Percentiles rank a stretch among this genome's conserved stretches.
Conservation (phyloP, 1,140 invertebrate species). For the Drosophila mauritiana region DNA sequence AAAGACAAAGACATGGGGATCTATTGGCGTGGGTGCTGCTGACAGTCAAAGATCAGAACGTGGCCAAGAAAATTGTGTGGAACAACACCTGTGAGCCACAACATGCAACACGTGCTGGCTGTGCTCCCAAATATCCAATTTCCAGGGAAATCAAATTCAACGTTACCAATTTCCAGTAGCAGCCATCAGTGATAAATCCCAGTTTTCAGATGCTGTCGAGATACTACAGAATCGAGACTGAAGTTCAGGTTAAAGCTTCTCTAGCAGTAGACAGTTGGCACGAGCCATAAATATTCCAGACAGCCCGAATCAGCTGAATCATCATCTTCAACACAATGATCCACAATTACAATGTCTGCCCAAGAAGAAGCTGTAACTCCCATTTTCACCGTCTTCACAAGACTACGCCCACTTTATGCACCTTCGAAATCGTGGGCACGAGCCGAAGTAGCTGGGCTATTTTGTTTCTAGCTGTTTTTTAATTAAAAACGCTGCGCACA, state of each 20-base stretch:
- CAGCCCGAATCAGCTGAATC: slow-evolving; percentile 72
- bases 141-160: slow-evolving; percentile 48
- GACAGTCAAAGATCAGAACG: slow-evolving; percentile 66
- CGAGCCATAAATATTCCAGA: slow-evolving; percentile 70
- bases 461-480: slow-evolving; percentile 64
- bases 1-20: slow-evolving; percentile 60
- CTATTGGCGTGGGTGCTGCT: slow-evolving; percentile 69
- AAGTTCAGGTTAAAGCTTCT: slow-evolving; percentile 21
- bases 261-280: slow-evolving; percentile 44
- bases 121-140: slow-evolving; percentile 28
- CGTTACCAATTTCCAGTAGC: slow-evolving; percentile 69
- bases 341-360: slow-evolving; percentile 65
- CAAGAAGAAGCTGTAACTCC: slow-evolving; percentile 27
- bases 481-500: slow-evolving; percentile 65
- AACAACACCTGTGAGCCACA: slow-evolving; percentile 63
- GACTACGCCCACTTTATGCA: slow-evolving; percentile 74
- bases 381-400: slow-evolving; percentile 2
- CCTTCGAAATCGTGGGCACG: slow-evolving; percentile 65
- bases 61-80: slow-evolving; percentile 34
- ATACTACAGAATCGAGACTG: slow-evolving; percentile 18
- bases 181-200: slow-evolving; percentile 59
- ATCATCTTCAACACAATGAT: slow-evolving; percentile 51
- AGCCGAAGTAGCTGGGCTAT: slow-evolving; percentile 45
- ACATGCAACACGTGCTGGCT: slow-evolving; percentile 58
- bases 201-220: slow-evolving; percentile 49